These are phyloP conservation scores for Heliconius congener DNA, from an alignment of 1,140 invertebrate species.

Conservation along the genomic window DNA sequence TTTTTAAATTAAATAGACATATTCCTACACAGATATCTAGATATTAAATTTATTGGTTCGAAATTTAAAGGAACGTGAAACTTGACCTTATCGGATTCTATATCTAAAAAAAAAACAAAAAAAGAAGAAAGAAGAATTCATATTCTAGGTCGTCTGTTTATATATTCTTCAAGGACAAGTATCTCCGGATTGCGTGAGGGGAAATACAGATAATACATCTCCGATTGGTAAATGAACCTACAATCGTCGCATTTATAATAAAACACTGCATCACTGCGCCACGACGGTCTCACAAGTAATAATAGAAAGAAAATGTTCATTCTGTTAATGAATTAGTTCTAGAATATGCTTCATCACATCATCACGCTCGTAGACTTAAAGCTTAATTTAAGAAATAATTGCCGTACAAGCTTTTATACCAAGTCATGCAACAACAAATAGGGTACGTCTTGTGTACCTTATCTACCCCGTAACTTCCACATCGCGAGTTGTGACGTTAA, in stretches of 20 bases:
- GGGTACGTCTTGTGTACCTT: constrained; percentile 35
- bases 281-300: neutral
- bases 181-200: too few relatives aligned
- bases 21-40: neutral
- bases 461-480: constrained; percentile 39
- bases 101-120: too few relatives aligned
- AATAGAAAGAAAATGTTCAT: neutral
- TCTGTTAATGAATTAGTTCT: neutral
- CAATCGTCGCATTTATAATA: too few relatives aligned
- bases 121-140: too few relatives aligned
- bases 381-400: constrained; percentile 5
- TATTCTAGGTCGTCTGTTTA: too few relatives aligned
- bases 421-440: constrained; percentile 10
- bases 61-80: too few relatives aligned
- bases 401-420: constrained; percentile 8
- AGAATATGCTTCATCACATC: neutral
- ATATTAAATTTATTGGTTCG: too few relatives aligned
- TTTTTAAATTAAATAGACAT: neutral
- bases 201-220: too few relatives aligned
- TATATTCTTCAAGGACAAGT: too few relatives aligned
- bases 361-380: neutral
- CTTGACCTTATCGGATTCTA: too few relatives aligned
- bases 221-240: too few relatives aligned
- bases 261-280: too few relatives aligned
- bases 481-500: constrained; percentile 55